Conservation (phyloP, 2,888 invertebrate genomes). For the Resseliella maxima region DNA sequence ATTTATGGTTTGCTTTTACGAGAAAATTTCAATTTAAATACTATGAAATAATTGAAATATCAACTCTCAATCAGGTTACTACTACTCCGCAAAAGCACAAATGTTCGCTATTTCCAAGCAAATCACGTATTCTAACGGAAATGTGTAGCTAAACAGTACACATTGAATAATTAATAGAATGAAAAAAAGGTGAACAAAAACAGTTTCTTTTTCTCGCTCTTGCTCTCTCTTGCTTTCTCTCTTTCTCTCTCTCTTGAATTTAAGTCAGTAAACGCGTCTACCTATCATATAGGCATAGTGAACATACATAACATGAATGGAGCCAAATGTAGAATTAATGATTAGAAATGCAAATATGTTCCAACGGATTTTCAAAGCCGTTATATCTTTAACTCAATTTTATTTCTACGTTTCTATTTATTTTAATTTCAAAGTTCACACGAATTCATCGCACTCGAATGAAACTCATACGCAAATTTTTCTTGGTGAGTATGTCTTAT, state of each 20-base stretch:
- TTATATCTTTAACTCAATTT: neutral
- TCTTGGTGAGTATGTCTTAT: too few relatives aligned
- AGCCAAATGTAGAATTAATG: neutral
- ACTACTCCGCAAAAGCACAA: too few relatives aligned
- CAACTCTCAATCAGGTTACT: too few relatives aligned
- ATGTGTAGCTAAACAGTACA: slow-evolving; percentile 2
- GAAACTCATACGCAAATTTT: too few relatives aligned
- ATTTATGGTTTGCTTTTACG: too few relatives aligned
- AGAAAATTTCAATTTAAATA: neutral
- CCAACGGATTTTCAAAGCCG: neutral
- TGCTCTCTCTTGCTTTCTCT: too few relatives aligned
- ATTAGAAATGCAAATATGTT: slow-evolving; percentile 18
- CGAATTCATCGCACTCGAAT: neutral
- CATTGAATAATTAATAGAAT: neutral
- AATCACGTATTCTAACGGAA: slow-evolving; percentile 15
- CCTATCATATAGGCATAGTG: neutral
- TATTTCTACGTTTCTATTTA: neutral
- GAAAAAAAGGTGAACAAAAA: neutral
- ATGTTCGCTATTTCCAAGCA: neutral
- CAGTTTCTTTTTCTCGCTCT: neutral
- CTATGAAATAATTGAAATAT: too few relatives aligned
- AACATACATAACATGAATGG: neutral
- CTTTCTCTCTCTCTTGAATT: neutral
- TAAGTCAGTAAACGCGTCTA: neutral
- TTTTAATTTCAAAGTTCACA: neutral